Evolutionary conservation across 1,140 invertebrate species (phyloP).

Genomic region (Drosophila arawakana): DNA sequence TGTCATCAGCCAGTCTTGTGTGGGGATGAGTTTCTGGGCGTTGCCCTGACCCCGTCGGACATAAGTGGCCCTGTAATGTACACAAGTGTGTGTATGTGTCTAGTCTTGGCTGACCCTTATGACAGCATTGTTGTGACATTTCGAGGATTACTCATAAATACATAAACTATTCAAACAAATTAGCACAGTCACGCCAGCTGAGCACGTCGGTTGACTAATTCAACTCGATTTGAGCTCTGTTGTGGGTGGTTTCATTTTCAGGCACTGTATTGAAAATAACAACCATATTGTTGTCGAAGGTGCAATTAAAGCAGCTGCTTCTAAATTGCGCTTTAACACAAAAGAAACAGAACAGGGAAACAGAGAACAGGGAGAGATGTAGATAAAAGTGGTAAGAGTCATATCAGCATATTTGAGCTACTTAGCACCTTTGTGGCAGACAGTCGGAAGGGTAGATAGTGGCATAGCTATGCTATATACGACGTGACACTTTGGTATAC

Average conservation of each 20-base stretch:
- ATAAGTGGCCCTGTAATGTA: not conserved
- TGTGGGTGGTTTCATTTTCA: slow-evolving; percentile 13
- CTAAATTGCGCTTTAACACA: slow-evolving; percentile 39
- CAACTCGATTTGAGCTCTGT: not conserved
- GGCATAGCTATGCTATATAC: slow-evolving; percentile 18
- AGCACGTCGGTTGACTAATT: slow-evolving; percentile 41
- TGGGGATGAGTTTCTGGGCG: slow-evolving; percentile 3
- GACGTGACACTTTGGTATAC: slow-evolving; percentile 35
- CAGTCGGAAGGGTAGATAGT: slow-evolving; percentile 27
- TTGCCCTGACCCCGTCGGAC: slow-evolving; percentile 15
- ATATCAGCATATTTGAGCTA: slow-evolving; percentile 57
- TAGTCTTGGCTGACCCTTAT: slow-evolving; percentile 41
- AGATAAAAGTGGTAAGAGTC: slow-evolving; percentile 42
- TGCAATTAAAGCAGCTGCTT: slow-evolving; percentile 38
- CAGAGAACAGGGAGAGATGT: too few relatives aligned
- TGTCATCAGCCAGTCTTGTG: slow-evolving; percentile 1
- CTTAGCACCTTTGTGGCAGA: slow-evolving; percentile 61
- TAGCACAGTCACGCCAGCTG: slow-evolving; percentile 72
- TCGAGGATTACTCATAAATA: slow-evolving; percentile 50
- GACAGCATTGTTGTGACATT: slow-evolving; percentile 72
- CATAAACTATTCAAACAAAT: slow-evolving; percentile 65
- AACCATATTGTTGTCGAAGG: not conserved
- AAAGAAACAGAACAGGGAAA: not conserved
- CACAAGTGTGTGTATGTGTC: not conserved
- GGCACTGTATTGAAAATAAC: not conserved